Evolutionary conservation across 2,797 vertebrate genomes (phyloP).

Genomic region (Eurystomus glaucurus): DNA sequence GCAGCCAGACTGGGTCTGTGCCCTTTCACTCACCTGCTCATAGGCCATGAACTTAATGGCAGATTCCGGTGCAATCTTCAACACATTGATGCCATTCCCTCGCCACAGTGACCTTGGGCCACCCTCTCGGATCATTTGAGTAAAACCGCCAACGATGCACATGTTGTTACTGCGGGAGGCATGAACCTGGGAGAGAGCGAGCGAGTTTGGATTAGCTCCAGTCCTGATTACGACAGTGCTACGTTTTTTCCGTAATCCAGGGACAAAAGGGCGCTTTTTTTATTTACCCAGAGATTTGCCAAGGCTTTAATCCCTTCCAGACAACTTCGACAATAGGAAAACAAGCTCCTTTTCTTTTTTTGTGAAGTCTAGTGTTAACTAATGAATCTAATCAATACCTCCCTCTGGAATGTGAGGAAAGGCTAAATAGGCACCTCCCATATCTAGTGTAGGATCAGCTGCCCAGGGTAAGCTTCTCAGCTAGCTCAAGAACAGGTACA

Average conservation of each 20-base stretch:
- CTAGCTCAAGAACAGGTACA: neutral
- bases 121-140: conserved; percentile 94
- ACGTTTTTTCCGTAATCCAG: conserved; percentile 35
- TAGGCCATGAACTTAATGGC: conserved; percentile 99
- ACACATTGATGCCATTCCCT: conserved; percentile 95
- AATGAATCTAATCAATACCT: conserved; percentile 38
- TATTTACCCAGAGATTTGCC: conserved; percentile 37
- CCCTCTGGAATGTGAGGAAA: neutral
- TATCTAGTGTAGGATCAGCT: neutral
- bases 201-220: neutral
- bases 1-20: neutral
- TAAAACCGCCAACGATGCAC: conserved; percentile 91
- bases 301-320: conserved; percentile 67
- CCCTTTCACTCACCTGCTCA: conserved; percentile 88
- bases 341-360: conserved; percentile 4
- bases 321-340: conserved; percentile 40
- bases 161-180: conserved; percentile 94
- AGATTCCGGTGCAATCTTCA: conserved; percentile 96
- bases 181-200: conserved; percentile 87
- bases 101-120: conserved; percentile 93
- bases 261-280: conserved; percentile 63
- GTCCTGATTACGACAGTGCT: conserved; percentile 27
- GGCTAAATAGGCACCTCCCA: neutral
- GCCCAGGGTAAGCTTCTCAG: neutral
- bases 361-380: neutral